Conservation (phyloP, 1,140 invertebrate genomes). For the Cheumatopsyche charites region DNA sequence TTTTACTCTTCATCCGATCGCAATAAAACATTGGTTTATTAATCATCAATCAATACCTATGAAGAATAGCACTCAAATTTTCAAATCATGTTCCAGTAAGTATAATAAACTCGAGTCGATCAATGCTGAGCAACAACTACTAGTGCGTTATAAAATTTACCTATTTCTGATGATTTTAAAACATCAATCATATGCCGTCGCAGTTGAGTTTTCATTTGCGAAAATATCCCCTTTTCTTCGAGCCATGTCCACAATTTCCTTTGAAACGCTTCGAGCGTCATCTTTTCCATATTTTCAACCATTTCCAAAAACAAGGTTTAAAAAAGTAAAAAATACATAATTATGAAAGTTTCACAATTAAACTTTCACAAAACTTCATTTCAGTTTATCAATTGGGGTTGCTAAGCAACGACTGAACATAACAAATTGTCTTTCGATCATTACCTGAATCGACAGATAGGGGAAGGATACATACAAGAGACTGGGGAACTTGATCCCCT, state of each 20-base stretch:
- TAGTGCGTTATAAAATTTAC: slow-evolving; percentile 46
- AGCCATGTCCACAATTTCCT: slow-evolving; percentile 62
- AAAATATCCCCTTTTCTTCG: slow-evolving; percentile 62
- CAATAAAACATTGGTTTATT: too few relatives aligned
- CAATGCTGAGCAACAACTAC: too few relatives aligned
- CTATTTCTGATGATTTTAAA: slow-evolving; percentile 56
- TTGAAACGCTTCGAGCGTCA: slow-evolving; percentile 62
- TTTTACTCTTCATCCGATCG: too few relatives aligned
- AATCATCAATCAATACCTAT: too few relatives aligned
- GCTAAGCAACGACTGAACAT: not conserved
- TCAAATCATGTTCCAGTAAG: not conserved
- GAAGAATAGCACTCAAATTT: too few relatives aligned
- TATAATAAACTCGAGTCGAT: too few relatives aligned
- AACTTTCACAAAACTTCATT: slow-evolving; percentile 8
- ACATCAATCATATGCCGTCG: slow-evolving; percentile 62
- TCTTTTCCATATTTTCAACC: slow-evolving; percentile 32
- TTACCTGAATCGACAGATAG: too few relatives aligned
- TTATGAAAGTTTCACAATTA: not conserved
- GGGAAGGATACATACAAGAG: too few relatives aligned
- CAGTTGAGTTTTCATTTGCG: slow-evolving; percentile 61
- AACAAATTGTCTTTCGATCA: not conserved
- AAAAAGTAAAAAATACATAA: not conserved
- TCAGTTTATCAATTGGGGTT: not conserved
- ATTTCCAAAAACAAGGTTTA: too few relatives aligned
- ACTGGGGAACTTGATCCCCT: too few relatives aligned